phyloP scores from a whole-genome alignment of 2,113 vertebrate genomes.

The Myrmophylax atrothorax region DNA sequence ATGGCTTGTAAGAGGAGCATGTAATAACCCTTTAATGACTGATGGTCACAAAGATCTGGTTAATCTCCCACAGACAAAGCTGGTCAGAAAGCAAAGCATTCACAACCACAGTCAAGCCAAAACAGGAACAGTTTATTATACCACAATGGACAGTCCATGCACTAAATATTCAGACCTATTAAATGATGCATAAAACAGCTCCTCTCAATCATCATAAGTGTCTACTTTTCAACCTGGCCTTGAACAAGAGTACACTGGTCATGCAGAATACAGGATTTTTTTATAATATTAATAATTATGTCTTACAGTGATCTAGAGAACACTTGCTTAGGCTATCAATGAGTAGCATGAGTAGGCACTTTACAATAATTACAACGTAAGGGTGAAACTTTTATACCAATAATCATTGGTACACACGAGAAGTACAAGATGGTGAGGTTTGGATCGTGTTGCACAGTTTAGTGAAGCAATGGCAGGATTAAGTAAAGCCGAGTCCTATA shows the following conservation, averaged over 20 bases:
- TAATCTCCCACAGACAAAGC: not conserved
- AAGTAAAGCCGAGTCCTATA: not conserved
- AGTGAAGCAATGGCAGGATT: not conserved
- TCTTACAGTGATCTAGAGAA: not conserved
- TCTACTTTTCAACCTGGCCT: not conserved
- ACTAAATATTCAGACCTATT: not conserved
- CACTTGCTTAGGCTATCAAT: not conserved
- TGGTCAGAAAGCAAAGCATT: not conserved
- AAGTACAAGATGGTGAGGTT: not conserved
- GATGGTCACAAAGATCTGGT: not conserved
- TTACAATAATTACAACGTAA: not conserved
- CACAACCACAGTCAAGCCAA: not conserved
- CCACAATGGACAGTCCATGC: accelerated
- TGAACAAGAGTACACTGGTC: not conserved
- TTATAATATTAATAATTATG: not conserved
- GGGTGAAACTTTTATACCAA: not conserved
- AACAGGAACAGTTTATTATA: not conserved
- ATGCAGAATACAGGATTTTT: not conserved
- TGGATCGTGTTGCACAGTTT: not conserved
- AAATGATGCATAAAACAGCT: not conserved
- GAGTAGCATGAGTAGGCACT: not conserved
- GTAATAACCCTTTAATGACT: not conserved
- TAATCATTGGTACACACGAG: not conserved
- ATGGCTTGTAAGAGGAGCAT: not conserved
- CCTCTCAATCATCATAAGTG: not conserved